Conservation (phyloP, 2,888 invertebrate species). For the Dryobotodes eremita region DNA sequence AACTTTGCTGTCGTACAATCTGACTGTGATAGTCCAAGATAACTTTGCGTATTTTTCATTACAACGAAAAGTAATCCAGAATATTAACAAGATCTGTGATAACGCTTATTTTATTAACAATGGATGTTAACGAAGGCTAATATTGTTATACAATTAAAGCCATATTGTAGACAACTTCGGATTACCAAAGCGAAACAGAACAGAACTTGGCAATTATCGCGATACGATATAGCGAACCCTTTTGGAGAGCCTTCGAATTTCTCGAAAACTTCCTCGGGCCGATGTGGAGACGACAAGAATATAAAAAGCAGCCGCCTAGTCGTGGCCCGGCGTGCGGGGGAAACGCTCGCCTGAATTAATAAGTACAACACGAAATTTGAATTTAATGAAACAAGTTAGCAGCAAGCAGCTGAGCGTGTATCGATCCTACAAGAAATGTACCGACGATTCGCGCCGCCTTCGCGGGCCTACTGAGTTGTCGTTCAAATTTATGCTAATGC, state of each 20-base stretch:
- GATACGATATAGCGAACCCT: conserved; percentile 68
- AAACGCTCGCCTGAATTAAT: conserved; percentile 89
- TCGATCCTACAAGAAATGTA: conserved; percentile 85
- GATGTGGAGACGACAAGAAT: conserved; percentile 78
- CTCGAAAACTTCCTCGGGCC: conserved; percentile 71
- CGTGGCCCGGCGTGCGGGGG: conserved; percentile 79
- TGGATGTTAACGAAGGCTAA: conserved; percentile 64
- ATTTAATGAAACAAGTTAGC: conserved; percentile 91
- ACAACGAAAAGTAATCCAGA: conserved; percentile 14
- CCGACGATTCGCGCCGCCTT: conserved; percentile 59
- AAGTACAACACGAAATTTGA: conserved; percentile 91
- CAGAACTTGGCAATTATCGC: conserved; percentile 74
- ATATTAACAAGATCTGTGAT: conserved; percentile 39
- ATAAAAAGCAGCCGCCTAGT: conserved; percentile 83
- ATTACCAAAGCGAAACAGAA: conserved; percentile 64
- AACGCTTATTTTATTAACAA: conserved; percentile 55
- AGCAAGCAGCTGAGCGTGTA: conserved; percentile 87
- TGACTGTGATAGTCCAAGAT: conserved; percentile 63
- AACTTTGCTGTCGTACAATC: conserved; percentile 82
- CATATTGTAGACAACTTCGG: conserved; percentile 59
- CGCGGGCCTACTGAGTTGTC: conserved; percentile 45
- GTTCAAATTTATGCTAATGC: conserved; percentile 59
- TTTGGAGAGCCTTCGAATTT: conserved; percentile 67
- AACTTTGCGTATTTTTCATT: conserved; percentile 32
- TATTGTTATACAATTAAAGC: conserved; percentile 68